Evolutionary conservation across 2,888 invertebrate genomes (phyloP), one percentile per base, ranked within the genome.

Genomic region (Xestia xanthographa): DNA sequence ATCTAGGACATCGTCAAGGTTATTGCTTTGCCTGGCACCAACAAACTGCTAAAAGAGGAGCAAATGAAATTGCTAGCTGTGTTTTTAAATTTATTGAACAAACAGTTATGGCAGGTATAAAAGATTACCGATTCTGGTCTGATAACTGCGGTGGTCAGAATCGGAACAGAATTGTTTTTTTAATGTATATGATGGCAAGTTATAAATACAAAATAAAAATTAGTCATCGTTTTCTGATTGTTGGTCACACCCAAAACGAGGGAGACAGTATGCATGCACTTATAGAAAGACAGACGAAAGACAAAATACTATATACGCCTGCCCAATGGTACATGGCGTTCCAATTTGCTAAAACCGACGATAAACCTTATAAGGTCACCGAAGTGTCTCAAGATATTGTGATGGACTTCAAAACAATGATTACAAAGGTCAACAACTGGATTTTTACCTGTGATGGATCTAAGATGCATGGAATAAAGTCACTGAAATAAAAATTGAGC

Each of bases 401-500:
- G 34, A 65, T 65, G 53, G 65, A 72, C 53, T 72, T 72, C 53
- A 56, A 72, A 56, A 41, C 65, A 41, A 56, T 43, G 43, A 56
- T 72, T 56, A 56, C 12, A 65, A 65, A 43, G 65, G 14, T 56
- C 20, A 65, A 65, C 53, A 72, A 72, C 65, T 65, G 56, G 53
- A 72, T 5, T 43, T 45, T 58, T 69, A 43, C 69, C 43, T 22
- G 43, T 58, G 69, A 69, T 69, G 43, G 69, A 69, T 45, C 66
- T 43, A 66, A 66, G 45, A 45, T 66, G 20, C 45, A 43, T 66
- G 45, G 66, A 66, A 69, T 69, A 69, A 45, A 45, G 45, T 45
- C 45, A 14, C 38, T 11, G n/a, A n/a, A n/a, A n/a, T n/a, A n/a
- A n/a, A n/a, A n/a, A n/a, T n/a, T n/a, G n/a, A n/a, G n/a, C n/a